phyloP scores from a whole-genome alignment of 2,888 invertebrate species.

The Incurvaria masculella region DNA sequence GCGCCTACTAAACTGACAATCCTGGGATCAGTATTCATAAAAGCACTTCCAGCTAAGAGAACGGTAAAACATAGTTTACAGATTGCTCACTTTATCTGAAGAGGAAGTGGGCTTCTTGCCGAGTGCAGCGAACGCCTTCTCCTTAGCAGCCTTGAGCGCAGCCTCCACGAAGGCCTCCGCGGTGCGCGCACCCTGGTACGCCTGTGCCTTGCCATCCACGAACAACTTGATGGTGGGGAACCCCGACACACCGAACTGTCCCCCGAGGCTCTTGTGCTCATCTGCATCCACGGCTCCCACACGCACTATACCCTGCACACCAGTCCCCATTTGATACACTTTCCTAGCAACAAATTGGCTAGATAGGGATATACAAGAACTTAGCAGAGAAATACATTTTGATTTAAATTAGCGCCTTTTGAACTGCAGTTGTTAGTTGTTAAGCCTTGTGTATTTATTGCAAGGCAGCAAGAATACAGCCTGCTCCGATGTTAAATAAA shows the following conservation, averaged over 20 bases:
- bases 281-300: constrained; percentile 95
- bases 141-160: constrained; percentile 73
- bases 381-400: too few species aligned
- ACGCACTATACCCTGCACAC: constrained; percentile 80
- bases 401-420: too few species aligned
- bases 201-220: constrained; percentile 80
- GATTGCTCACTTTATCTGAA: constrained; percentile 47
- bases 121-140: constrained; percentile 67
- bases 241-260: constrained; percentile 79
- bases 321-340: constrained; percentile 4
- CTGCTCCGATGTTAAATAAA: too few species aligned
- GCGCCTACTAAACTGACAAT: too few species aligned
- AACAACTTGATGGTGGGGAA: constrained; percentile 98
- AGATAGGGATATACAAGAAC: too few species aligned
- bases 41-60: too few species aligned
- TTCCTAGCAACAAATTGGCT: too few species aligned
- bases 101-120: constrained; percentile 55
- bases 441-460: too few species aligned
- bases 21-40: too few species aligned
- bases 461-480: too few species aligned
- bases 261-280: constrained; percentile 76
- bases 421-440: too few species aligned
- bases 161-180: constrained; percentile 85
- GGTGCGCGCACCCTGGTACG: constrained; percentile 81
- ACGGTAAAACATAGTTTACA: too few species aligned